These are phyloP conservation scores for Ormyrus pomaceus DNA, from an alignment of 2,888 invertebrate species.

Conservation along the genomic window DNA sequence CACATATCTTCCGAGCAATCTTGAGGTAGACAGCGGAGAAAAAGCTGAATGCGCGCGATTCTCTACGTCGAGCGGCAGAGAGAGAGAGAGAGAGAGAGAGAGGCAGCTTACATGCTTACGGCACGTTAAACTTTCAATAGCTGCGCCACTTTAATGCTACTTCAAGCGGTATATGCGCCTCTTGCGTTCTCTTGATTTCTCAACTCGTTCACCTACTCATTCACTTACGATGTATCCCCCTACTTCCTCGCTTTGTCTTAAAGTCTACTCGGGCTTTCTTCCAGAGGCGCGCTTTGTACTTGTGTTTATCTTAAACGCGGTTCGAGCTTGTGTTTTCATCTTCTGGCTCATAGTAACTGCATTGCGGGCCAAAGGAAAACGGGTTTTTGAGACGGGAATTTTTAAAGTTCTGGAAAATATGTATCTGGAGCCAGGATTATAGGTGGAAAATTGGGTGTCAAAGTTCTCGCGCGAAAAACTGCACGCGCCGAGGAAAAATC, in stretches of 20 bases:
- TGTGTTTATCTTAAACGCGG: background rate
- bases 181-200: too few relatives aligned
- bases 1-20: conserved; percentile 63
- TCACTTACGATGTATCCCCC: background rate
- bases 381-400: too few relatives aligned
- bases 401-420: too few relatives aligned
- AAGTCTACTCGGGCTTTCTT: background rate
- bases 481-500: too few relatives aligned
- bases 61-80: conserved; percentile 8
- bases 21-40: conserved; percentile 56
- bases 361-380: too few relatives aligned
- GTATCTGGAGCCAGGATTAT: too few relatives aligned
- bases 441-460: too few relatives aligned
- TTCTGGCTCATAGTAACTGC: background rate
- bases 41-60: conserved; percentile 53
- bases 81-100: background rate
- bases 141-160: conserved; percentile 64
- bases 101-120: conserved; percentile 63
- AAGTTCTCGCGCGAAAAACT: too few relatives aligned
- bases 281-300: background rate
- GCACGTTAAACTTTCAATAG: conserved; percentile 69
- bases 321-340: background rate
- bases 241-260: background rate
- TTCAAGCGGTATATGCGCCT: background rate
- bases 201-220: too few relatives aligned